A percentile compares a stretch with the other conserved stretches of the same genome.
Conservation (phyloP, 2,797 vertebrate genomes). For the Falco berigora region DNA sequence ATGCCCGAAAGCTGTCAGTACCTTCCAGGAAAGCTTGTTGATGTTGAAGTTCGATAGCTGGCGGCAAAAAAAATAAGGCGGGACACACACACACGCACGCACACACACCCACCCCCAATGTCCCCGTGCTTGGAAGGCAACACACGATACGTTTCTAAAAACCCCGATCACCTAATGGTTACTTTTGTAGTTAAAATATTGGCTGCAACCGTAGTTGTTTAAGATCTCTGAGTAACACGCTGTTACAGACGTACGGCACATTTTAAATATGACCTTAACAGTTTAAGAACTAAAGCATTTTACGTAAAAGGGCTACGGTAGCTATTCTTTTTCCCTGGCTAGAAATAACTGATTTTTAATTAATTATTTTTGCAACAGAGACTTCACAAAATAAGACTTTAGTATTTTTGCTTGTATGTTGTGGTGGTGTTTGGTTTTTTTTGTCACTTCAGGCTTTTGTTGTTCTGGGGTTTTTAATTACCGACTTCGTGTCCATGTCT, state of each 20-base stretch:
- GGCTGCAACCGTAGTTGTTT: background rate
- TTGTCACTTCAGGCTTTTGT: background rate
- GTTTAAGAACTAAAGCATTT: background rate
- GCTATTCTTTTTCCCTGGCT: background rate
- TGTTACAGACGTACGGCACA: fast-evolving
- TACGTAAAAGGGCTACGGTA: background rate
- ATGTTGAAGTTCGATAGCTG: background rate
- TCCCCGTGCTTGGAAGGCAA: background rate
- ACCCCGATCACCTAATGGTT: background rate
- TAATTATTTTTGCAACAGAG: background rate
- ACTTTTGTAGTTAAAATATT: background rate
- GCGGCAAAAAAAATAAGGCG: background rate
- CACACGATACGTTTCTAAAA: background rate
- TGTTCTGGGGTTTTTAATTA: background rate
- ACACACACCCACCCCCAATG: fast-evolving
- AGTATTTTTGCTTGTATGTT: background rate
- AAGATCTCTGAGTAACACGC: background rate
- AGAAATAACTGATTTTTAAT: background rate
- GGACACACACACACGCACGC: background rate
- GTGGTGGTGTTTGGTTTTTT: too few species aligned
- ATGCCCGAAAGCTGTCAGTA: background rate
- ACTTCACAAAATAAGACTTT: background rate
- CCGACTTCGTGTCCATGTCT: background rate
- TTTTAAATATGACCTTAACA: background rate
- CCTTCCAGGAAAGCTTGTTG: background rate